Evolutionary conservation across 2,888 invertebrate species (phyloP), one percentile per base, ranked within the genome.

Genomic region (Catocala nupta): DNA sequence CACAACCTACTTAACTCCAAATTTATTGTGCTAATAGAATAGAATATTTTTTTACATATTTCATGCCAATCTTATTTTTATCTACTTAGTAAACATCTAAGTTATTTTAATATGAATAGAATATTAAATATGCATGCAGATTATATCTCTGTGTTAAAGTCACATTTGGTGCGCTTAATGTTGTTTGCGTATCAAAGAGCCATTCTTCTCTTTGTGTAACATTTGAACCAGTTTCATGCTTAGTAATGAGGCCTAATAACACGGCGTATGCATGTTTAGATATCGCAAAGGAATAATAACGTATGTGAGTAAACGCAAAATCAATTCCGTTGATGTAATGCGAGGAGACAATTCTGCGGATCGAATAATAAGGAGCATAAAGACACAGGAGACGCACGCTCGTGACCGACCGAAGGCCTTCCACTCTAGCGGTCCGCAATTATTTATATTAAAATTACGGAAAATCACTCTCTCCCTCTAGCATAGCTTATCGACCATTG

Each of bases 381-480:
- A 68, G 62, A 67, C 60, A 80, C 78, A 81, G 81, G 82, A 80
- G 84, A 86, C 80, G 82, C 82, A 80, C 78, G 81, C 76, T 85
- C 88, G 90, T 90, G 88, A 89, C 86, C 83, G 69, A 80, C 78
- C 80, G 76, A 80, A 83, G 87, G 87, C 86, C 88, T 86, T 87
- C 85, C 82, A 81, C 77, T 86, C 80, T 82, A 85, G 82, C 83
- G 81, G 84, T 75, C 81, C 80, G 81, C 85, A 85, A 87, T 89
- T 88, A 88, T 87, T 87, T 87, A 84, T 86, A 86, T 89, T 87
- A 82, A 86, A 88, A 86, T 87, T 88, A 85, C 81, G 84, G 86
- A 85, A 90, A 90, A 88, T 85, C 87, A 84, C 88, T 86, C 86
- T 89, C 85, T 85, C 84, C 77, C 73, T 71, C 74, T 78, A 73